These are phyloP conservation scores for Beris chalybata DNA, from an alignment of 2,888 invertebrate genomes.

Conservation along the genomic window DNA sequence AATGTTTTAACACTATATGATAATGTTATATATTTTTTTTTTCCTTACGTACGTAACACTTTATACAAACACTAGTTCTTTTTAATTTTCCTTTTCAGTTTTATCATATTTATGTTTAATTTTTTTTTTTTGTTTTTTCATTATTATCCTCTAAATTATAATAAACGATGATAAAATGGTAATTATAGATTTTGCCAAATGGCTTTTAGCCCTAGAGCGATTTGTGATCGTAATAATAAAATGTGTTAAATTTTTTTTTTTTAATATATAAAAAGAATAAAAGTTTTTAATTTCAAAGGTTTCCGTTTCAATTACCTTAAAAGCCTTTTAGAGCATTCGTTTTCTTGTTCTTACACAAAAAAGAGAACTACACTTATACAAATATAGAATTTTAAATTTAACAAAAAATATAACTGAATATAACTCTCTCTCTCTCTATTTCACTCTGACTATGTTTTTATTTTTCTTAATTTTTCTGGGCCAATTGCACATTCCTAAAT, in stretches of 20 bases:
- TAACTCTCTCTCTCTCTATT: slow-evolving; percentile 2
- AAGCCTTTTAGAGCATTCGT: too few relatives aligned
- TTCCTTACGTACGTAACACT: slow-evolving; percentile 7
- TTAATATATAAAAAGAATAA: slow-evolving; percentile 6
- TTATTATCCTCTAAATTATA: slow-evolving; percentile 21
- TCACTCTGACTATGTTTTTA: not conserved
- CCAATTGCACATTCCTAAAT: slow-evolving; percentile 32
- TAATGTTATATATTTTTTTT: slow-evolving; percentile 23
- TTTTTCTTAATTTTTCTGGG: slow-evolving; percentile 15
- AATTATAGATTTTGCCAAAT: slow-evolving; percentile 15
- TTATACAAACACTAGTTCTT: slow-evolving; percentile 20
- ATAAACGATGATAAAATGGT: slow-evolving; percentile 23
- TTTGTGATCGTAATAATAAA: slow-evolving; percentile 16
- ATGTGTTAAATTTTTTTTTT: not conserved
- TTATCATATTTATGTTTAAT: not conserved
- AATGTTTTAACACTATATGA: slow-evolving; percentile 28
- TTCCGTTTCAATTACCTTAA: slow-evolving; percentile 9
- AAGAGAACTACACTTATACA: too few relatives aligned
- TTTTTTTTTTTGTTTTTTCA: slow-evolving; percentile 1
- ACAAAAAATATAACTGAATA: slow-evolving; percentile 8
- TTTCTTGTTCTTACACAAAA: too few relatives aligned
- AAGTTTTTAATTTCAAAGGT: not conserved
- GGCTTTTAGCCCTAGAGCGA: slow-evolving; percentile 15
- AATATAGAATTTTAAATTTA: slow-evolving; percentile 12
- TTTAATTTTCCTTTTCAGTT: not conserved